These are phyloP conservation scores for Rattus norvegicus DNA, from an alignment of 2,113 vertebrate genomes.

Conservation along the genomic window GRCr8 NC_086027.1:115208501-115209000, in stretches of 20 bases:
- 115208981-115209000: not conserved
- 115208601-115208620: conserved; percentile 92
- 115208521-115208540: not conserved
- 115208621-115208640: conserved; percentile 93
- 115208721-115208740: conserved; percentile 89
- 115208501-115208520: not conserved
- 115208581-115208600: not conserved
- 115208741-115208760: conserved; percentile 85
- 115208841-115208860: not conserved
- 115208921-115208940: not conserved
- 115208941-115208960: not conserved
- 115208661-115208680: conserved; percentile 92
- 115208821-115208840: not conserved
- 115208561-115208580: fast-evolving
- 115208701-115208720: conserved; percentile 90
- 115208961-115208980: not conserved
- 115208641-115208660: conserved; percentile 89
- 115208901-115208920: not conserved
- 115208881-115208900: not conserved
- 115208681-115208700: conserved; percentile 91
- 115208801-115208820: fast-evolving
- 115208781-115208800: not conserved
- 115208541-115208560: too few species aligned
- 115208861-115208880: fast-evolving
- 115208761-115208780: fast-evolving